phyloP scores from a whole-genome alignment of 2,888 invertebrate species.

The Habroteleia sp. region DNA sequence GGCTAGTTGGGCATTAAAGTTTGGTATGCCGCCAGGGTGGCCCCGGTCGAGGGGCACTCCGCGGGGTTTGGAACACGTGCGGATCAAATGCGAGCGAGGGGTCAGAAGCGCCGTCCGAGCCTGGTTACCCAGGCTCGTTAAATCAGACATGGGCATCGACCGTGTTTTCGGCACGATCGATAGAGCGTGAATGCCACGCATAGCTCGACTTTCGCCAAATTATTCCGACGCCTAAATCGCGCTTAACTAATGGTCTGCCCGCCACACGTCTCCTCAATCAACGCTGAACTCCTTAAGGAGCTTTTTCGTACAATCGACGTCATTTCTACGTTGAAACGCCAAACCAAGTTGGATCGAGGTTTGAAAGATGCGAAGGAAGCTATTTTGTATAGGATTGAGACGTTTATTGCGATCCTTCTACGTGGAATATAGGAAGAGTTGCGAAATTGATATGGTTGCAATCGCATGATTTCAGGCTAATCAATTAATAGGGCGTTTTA shows the following conservation, averaged over 20 bases:
- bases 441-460: no score
- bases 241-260: constrained; percentile 15
- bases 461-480: no score
- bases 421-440: no score
- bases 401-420: no score
- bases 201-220: constrained; percentile 62
- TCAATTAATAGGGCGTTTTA: no score
- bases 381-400: no score
- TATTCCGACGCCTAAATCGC: constrained; percentile 48
- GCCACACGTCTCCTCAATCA: not conserved
- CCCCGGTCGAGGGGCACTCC: constrained; percentile 64
- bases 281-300: no score
- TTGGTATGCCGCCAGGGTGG: constrained; percentile 75
- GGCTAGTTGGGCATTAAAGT: constrained; percentile 80
- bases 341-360: no score
- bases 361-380: no score
- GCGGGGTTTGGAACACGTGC: constrained; percentile 76
- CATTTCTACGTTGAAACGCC: no score
- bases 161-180: constrained; percentile 74
- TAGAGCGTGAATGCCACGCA: constrained; percentile 65
- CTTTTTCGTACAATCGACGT: not conserved
- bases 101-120: constrained; percentile 51
- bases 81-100: constrained; percentile 61
- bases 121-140: constrained; percentile 67
- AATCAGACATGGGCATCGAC: constrained; percentile 73